These are phyloP conservation scores for Coelogynopora nodosa DNA, from an alignment of 2,888 invertebrate species.

Conservation along the genomic window DNA sequence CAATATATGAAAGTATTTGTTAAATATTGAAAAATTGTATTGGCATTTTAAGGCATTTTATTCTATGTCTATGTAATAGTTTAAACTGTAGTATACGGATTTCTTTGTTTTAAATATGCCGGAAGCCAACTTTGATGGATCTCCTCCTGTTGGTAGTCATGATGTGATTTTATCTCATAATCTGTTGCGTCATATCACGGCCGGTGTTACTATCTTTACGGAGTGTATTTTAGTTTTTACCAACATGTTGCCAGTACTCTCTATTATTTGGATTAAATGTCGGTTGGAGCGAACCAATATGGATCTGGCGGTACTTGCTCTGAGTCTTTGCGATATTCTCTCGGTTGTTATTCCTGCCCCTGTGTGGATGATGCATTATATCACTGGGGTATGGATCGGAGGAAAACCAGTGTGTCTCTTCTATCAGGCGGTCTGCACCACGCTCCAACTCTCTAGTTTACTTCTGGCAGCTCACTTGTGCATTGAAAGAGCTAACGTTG, in stretches of 20 bases:
- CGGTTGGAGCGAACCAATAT: constrained; percentile 36
- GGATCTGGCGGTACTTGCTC: constrained; percentile 22
- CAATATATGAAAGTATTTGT: not conserved
- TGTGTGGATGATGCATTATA: constrained; percentile 25
- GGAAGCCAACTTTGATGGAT: not conserved
- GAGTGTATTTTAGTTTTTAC: not conserved
- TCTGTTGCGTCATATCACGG: not conserved
- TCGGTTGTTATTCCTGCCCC: constrained; percentile 36
- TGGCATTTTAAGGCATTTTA: not conserved
- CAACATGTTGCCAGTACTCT: not conserved
- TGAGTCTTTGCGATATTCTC: constrained; percentile 11
- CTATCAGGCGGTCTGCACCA: constrained; percentile 19
- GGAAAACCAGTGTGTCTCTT: constrained; percentile 1
- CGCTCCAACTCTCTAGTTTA: constrained; percentile 34
- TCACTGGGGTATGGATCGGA: constrained; percentile 7
- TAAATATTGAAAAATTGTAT: not conserved
- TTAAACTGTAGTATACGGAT: not conserved
- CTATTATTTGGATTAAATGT: not conserved
- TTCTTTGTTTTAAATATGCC: not conserved
- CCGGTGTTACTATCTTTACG: not conserved
- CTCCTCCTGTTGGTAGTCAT: not conserved
- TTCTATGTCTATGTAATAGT: not conserved
- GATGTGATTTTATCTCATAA: not conserved
- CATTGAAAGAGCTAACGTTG: constrained; percentile 26
- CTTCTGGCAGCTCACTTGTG: constrained; percentile 1